These are phyloP conservation scores for Chionoecetes opilio DNA, from an alignment of 1,140 invertebrate genomes.

Conservation along the genomic window DNA sequence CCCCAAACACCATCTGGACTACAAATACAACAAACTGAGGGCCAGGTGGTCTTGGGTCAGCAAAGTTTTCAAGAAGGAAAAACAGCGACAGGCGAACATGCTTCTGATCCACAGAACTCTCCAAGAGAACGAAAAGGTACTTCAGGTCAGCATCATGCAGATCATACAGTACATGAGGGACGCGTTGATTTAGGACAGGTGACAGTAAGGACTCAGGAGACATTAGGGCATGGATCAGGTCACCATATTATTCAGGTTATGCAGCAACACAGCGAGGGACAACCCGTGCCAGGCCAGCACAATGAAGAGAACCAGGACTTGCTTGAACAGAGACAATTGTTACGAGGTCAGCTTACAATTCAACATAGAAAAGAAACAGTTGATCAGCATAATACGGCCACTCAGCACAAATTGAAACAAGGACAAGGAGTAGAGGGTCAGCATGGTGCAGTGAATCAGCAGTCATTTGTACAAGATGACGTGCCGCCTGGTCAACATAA, in stretches of 20 bases:
- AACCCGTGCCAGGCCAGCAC: not conserved
- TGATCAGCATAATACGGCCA: not conserved
- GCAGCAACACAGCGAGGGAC: not conserved
- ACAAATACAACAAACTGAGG: not conserved
- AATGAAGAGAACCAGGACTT: not conserved
- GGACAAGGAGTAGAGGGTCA: not conserved
- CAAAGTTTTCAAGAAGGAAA: not conserved
- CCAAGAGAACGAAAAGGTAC: not conserved
- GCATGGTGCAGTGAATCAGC: not conserved
- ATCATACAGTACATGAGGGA: not conserved
- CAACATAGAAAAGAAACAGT: not conserved
- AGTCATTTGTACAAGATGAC: not conserved
- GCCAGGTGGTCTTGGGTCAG: not conserved
- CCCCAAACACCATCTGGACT: not conserved
- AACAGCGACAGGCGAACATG: not conserved
- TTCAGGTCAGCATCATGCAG: not conserved
- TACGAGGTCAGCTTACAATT: not conserved
- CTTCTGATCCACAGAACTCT: not conserved
- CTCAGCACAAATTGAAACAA: not conserved
- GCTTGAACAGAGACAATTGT: not conserved
- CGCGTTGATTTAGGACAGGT: not conserved
- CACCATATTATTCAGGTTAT: not conserved
- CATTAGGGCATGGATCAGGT: not conserved
- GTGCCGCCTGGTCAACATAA: not conserved
- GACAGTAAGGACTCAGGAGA: too few species aligned